phyloP scores from a whole-genome alignment of 2,888 invertebrate genomes.

The Leptinotarsa tumamoca region DNA sequence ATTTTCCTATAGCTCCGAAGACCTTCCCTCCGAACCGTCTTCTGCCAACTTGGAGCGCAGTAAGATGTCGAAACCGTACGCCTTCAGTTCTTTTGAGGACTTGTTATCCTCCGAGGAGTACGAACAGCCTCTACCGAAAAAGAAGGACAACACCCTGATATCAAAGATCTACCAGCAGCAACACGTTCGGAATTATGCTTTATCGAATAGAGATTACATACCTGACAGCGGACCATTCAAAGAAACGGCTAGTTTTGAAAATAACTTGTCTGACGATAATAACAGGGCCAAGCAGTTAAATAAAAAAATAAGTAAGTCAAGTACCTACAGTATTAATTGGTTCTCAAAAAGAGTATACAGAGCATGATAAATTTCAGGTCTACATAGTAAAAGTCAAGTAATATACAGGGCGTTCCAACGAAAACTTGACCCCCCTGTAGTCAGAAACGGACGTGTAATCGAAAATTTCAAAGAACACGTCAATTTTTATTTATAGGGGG shows the following conservation, averaged over 20 bases:
- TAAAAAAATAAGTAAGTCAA: constrained; percentile 6
- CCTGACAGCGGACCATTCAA: constrained; percentile 38
- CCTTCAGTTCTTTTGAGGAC: constrained; percentile 51
- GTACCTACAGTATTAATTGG: no score
- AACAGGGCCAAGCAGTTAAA: background rate
- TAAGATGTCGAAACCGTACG: constrained; percentile 22
- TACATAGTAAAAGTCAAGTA: no score
- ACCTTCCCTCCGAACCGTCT: constrained; percentile 32
- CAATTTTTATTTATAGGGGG: no score
- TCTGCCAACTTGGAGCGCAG: constrained; percentile 19
- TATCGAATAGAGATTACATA: constrained; percentile 51
- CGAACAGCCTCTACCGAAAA: constrained; percentile 40
- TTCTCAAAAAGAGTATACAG: no score
- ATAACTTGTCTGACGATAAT: constrained; percentile 28
- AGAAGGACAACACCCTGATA: constrained; percentile 57
- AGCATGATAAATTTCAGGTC: no score
- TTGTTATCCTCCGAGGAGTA: constrained; percentile 48
- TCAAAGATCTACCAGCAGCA: constrained; percentile 57
- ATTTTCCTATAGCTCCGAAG: constrained; percentile 43
- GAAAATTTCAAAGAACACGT: no score
- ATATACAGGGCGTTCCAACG: no score
- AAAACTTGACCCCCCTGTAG: no score
- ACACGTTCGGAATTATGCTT: constrained; percentile 53
- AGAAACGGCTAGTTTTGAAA: constrained; percentile 28
- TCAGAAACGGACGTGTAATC: no score